A percentile compares a stretch with the other conserved stretches of the same genome.
phyloP scores from a whole-genome alignment of 2,113 vertebrate genomes.

The Hippopotamus amphibius region DNA sequence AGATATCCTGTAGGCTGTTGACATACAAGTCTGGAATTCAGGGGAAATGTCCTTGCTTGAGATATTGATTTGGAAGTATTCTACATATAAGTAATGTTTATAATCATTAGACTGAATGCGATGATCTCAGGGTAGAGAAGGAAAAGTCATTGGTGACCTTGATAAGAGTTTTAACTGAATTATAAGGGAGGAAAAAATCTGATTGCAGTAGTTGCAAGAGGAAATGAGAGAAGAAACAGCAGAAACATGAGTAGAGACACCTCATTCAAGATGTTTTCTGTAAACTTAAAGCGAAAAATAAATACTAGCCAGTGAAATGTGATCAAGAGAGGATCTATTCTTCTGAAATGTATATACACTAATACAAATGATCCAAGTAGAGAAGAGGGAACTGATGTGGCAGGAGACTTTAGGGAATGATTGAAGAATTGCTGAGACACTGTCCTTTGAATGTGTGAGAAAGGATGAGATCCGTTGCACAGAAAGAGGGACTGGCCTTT shows the following conservation, averaged over 20 bases:
- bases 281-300: neutral
- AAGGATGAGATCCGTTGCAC: neutral
- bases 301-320: neutral
- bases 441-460: neutral
- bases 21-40: neutral
- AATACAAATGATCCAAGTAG: neutral
- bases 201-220: neutral
- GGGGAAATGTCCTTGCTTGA: neutral
- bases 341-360: neutral
- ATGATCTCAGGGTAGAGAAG: neutral
- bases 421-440: neutral
- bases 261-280: neutral
- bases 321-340: neutral
- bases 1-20: neutral
- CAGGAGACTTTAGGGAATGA: neutral
- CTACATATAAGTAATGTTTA: neutral
- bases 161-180: neutral
- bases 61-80: neutral
- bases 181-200: neutral
- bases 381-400: neutral
- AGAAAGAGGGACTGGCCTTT: neutral
- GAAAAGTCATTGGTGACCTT: neutral
- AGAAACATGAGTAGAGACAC: neutral
- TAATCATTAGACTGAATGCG: neutral
- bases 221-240: neutral